Conservation (phyloP, 92 coral and sea anemone species). For the Porites cylindrica region DNA sequence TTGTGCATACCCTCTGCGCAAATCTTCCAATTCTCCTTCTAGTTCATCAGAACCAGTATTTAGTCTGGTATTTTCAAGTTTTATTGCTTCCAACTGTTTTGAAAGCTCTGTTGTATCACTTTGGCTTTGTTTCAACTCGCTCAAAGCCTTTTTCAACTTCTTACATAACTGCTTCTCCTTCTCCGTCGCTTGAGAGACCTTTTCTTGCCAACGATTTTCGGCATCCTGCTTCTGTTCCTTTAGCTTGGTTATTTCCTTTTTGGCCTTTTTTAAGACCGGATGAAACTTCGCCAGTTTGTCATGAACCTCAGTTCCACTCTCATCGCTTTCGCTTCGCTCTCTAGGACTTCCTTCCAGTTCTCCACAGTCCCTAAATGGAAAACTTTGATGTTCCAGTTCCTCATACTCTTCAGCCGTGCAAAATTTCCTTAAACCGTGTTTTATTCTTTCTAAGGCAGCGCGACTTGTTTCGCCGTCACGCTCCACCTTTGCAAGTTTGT, state of each 20-base stretch:
- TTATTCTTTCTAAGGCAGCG: slow-evolving; percentile 11
- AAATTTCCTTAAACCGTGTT: slow-evolving; percentile 17
- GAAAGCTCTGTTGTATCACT: not conserved
- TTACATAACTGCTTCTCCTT: slow-evolving; percentile 1
- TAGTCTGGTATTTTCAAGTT: slow-evolving; percentile 10
- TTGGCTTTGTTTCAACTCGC: not conserved
- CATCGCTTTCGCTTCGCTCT: not conserved
- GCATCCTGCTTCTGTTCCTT: slow-evolving; percentile 14
- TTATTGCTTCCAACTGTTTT: not conserved
- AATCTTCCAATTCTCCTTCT: not conserved
- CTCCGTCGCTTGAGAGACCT: slow-evolving; percentile 10
- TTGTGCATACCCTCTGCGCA: not conserved
- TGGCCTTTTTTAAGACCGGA: slow-evolving; percentile 29
- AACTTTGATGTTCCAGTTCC: slow-evolving; percentile 16
- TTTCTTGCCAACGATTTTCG: slow-evolving; percentile 13
- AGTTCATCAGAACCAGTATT: not conserved
- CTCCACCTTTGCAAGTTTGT: slow-evolving; percentile 1
- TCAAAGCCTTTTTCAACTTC: slow-evolving; percentile 8
- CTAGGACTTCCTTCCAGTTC: not conserved
- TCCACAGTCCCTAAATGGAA: not conserved
- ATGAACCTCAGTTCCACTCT: not conserved
- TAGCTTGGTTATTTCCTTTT: slow-evolving; percentile 13
- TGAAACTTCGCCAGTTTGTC: slow-evolving; percentile 3
- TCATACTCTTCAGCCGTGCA: slow-evolving; percentile 49
- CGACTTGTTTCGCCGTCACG: slow-evolving; percentile 19